A percentile compares a stretch with the other conserved stretches of the same genome.
Conservation (phyloP, 2,797 vertebrate species). For the Chelon labrosus region DNA sequence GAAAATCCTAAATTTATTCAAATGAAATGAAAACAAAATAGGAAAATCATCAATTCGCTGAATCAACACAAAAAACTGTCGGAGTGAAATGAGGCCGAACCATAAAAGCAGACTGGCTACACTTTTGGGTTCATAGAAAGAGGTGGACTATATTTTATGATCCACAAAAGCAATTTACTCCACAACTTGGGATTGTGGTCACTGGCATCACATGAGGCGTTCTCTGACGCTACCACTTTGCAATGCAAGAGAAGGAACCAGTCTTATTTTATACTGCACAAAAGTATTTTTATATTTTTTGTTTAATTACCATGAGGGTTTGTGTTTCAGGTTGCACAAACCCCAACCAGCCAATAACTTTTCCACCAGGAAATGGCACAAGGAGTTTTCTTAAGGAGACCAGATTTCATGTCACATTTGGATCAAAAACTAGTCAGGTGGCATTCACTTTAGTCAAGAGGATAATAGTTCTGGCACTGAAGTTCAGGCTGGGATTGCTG, state of each 20-base stretch:
- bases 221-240: background rate
- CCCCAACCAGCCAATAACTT: background rate
- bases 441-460: conserved; percentile 15
- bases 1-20: conserved; percentile 86
- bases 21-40: background rate
- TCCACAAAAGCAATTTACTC: background rate
- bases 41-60: background rate
- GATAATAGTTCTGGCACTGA: conserved; percentile 22
- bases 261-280: background rate
- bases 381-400: background rate
- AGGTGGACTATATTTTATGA: background rate
- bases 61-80: background rate
- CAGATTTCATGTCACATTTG: background rate
- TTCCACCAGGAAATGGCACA: background rate
- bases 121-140: background rate
- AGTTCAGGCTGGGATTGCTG: conserved; percentile 12
- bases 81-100: background rate
- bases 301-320: background rate
- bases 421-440: background rate
- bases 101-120: background rate
- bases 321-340: background rate
- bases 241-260: background rate
- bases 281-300: background rate
- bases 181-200: background rate
- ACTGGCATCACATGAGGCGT: background rate